Conservation (phyloP, 2,888 invertebrate genomes). For the Argynnis bischoffii region DNA sequence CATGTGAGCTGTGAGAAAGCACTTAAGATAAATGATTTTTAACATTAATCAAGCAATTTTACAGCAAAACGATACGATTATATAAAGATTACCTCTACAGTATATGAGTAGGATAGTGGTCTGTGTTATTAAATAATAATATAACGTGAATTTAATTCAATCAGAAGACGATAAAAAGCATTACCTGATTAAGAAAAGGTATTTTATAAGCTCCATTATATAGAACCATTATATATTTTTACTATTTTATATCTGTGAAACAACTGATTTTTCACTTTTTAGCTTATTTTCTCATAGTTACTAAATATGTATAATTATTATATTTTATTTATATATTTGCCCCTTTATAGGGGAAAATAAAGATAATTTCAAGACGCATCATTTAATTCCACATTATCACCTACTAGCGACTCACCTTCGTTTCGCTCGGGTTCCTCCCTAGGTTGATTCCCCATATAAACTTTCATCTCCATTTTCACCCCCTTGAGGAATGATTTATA, state of each 20-base stretch:
- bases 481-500: too few species aligned
- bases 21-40: too few species aligned
- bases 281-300: not conserved
- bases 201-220: not conserved
- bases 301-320: too few species aligned
- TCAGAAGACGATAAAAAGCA: constrained; percentile 1
- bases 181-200: constrained; percentile 1
- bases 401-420: too few species aligned
- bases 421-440: too few species aligned
- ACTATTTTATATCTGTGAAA: not conserved
- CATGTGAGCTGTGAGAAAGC: too few species aligned
- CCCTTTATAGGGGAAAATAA: too few species aligned
- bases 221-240: not conserved
- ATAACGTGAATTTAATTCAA: constrained; percentile 14
- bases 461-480: too few species aligned
- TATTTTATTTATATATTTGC: too few species aligned
- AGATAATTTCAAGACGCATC: too few species aligned
- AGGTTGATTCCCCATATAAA: too few species aligned
- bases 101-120: not conserved
- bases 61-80: not conserved
- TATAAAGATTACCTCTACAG: not conserved
- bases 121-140: constrained; percentile 8
- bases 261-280: not conserved
- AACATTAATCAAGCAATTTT: not conserved
- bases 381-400: too few species aligned